Percentiles rank a stretch among this genome's conserved stretches.
These are phyloP conservation scores for Perithous albicinctus DNA, from an alignment of 2,888 invertebrate species.

Conservation along the genomic window DNA sequence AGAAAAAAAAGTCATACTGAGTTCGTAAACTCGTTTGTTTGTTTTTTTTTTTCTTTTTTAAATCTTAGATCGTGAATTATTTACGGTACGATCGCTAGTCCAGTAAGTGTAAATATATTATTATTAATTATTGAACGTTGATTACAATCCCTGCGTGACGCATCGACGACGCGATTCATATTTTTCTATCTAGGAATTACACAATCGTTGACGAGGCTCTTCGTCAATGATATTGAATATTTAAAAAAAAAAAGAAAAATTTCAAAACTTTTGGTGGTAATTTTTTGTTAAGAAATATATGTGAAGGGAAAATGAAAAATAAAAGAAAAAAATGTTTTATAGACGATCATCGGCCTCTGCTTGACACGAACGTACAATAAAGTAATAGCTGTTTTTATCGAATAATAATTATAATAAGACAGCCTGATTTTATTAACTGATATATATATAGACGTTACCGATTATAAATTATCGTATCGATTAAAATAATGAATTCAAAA, in stretches of 20 bases:
- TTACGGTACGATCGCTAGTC: constrained; percentile 45
- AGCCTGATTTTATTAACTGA: constrained; percentile 3
- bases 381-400: constrained; percentile 27
- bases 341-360: constrained; percentile 61
- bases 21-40: constrained; percentile 3
- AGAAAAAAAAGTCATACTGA: neutral
- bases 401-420: neutral
- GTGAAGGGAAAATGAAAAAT: constrained; percentile 1
- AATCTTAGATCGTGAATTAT: constrained; percentile 14
- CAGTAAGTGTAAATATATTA: constrained; percentile 62
- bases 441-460: constrained; percentile 34
- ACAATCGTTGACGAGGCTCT: constrained; percentile 31
- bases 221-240: constrained; percentile 22
- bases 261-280: constrained; percentile 14
- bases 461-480: constrained; percentile 14
- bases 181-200: constrained; percentile 63
- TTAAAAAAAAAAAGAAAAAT: constrained; percentile 18
- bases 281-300: constrained; percentile 29
- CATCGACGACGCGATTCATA: constrained; percentile 56
- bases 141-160: constrained; percentile 39
- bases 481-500: constrained; percentile 26
- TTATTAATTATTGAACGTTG: constrained; percentile 50
- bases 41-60: too few relatives aligned
- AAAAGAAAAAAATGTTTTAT: constrained; percentile 4
- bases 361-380: constrained; percentile 60